Percentiles rank a stretch among this genome's conserved stretches.
Conservation (phyloP, 2,797 vertebrate genomes). For the Oryzias sinensis region DNA sequence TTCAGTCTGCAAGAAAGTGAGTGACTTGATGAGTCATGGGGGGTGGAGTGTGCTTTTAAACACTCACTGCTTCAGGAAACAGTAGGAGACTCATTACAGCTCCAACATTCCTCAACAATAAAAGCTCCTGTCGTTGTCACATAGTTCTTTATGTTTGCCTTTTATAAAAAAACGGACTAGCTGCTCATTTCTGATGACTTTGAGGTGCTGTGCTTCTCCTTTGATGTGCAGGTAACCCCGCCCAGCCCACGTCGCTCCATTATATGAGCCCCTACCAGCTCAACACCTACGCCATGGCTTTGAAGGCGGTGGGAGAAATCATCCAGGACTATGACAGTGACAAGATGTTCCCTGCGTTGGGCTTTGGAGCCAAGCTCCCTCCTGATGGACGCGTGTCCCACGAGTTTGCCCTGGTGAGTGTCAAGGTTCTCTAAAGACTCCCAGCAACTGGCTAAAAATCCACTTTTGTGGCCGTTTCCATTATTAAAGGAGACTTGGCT, state of each 20-base stretch:
- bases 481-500: too few species aligned
- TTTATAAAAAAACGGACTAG: neutral
- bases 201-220: conserved; percentile 8
- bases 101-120: too few species aligned
- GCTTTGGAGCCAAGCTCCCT: conserved; percentile 95
- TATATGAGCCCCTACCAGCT: conserved; percentile 98
- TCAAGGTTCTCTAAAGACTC: neutral
- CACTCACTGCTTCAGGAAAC: too few species aligned
- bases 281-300: conserved; percentile 95
- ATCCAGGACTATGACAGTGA: conserved; percentile 98
- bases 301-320: conserved; percentile 96
- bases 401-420: conserved; percentile 94
- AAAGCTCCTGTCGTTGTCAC: too few species aligned
- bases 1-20: neutral
- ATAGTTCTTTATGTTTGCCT: too few species aligned
- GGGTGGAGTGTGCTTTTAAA: too few species aligned
- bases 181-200: neutral
- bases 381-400: conserved; percentile 95
- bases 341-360: conserved; percentile 98
- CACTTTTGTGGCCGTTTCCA: too few species aligned
- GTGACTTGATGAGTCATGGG: neutral
- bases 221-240: conserved; percentile 86
- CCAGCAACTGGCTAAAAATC: too few species aligned
- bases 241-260: conserved; percentile 95
- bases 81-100: too few species aligned